These are phyloP conservation scores for Chloroceryle amazona DNA, from an alignment of 2,797 vertebrate genomes.

Conservation along the genomic window DNA sequence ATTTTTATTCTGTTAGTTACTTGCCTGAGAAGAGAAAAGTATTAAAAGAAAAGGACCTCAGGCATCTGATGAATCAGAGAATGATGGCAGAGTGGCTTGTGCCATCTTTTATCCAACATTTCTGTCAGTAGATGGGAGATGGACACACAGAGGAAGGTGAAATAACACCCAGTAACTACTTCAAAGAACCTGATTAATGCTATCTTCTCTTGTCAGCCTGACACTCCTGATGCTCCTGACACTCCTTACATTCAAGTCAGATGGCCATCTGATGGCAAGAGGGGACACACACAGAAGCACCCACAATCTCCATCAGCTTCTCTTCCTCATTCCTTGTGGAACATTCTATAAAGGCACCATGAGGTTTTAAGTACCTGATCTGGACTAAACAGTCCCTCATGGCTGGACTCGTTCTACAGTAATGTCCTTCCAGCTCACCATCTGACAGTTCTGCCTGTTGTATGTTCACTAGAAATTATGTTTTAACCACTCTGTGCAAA, in stretches of 20 bases:
- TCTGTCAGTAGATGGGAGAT: neutral
- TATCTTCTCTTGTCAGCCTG: neutral
- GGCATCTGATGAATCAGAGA: neutral
- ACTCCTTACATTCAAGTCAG: neutral
- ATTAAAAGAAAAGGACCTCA: neutral
- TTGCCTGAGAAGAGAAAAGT: neutral
- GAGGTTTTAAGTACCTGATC: neutral
- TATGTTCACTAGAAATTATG: neutral
- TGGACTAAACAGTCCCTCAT: neutral
- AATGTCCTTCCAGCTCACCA: neutral
- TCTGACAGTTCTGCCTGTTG: rapidly evolving
- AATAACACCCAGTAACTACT: neutral
- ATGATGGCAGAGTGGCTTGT: neutral
- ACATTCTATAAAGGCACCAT: rapidly evolving
- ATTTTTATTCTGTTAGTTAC: neutral
- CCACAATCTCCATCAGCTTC: rapidly evolving
- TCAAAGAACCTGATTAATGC: neutral
- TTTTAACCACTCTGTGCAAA: neutral
- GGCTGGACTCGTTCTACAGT: neutral
- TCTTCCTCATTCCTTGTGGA: neutral
- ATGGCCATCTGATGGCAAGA: neutral
- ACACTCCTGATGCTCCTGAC: neutral
- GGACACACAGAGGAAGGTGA: rapidly evolving
- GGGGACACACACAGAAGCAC: neutral
- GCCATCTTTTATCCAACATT: neutral